Percentiles rank a stretch among this genome's conserved stretches.
phyloP scores from a whole-genome alignment of 2,888 invertebrate species.

The Spilosoma lubricipeda region DNA sequence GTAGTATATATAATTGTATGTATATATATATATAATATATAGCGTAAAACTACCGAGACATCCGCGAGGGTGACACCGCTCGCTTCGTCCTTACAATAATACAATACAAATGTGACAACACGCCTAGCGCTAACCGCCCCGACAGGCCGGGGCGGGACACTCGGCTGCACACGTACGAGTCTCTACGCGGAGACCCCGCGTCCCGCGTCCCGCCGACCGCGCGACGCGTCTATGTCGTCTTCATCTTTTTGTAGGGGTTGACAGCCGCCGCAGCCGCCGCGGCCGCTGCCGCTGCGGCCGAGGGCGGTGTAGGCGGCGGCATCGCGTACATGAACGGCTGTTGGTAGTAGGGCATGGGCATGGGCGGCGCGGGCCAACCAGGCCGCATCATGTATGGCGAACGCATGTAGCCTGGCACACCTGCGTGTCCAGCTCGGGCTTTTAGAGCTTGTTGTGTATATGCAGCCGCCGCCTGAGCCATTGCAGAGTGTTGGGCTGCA shows the following conservation, averaged over 20 bases:
- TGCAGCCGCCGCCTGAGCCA: slow-evolving; percentile 79
- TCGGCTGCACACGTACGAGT: slow-evolving; percentile 80
- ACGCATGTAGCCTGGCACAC: slow-evolving; percentile 78
- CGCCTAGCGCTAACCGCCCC: slow-evolving; percentile 83
- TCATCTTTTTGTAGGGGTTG: slow-evolving; percentile 96
- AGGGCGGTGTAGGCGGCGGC: slow-evolving; percentile 81
- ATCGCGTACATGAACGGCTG: slow-evolving; percentile 84
- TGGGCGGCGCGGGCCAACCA: slow-evolving; percentile 80
- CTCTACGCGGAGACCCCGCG: slow-evolving; percentile 85
- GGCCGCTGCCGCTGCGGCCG: slow-evolving; percentile 75
- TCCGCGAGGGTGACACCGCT: slow-evolving; percentile 80
- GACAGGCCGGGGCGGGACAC: slow-evolving; percentile 81
- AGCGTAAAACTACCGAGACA: slow-evolving; percentile 84
- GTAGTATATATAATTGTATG: slow-evolving; percentile 68
- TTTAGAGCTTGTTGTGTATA: slow-evolving; percentile 89
- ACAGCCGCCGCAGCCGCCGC: slow-evolving; percentile 82
- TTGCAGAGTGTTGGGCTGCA: slow-evolving; percentile 81
- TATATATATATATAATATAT: slow-evolving; percentile 53
- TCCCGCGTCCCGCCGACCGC: slow-evolving; percentile 80
- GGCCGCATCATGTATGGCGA: slow-evolving; percentile 80
- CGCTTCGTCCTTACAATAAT: slow-evolving; percentile 84
- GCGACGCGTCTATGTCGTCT: slow-evolving; percentile 89
- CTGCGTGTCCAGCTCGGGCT: slow-evolving; percentile 90
- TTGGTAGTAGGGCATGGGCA: slow-evolving; percentile 83
- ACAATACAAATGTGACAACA: slow-evolving; percentile 86